Conservation (phyloP, 2,888 invertebrate species). For the Latrodectus hesperus region DNA sequence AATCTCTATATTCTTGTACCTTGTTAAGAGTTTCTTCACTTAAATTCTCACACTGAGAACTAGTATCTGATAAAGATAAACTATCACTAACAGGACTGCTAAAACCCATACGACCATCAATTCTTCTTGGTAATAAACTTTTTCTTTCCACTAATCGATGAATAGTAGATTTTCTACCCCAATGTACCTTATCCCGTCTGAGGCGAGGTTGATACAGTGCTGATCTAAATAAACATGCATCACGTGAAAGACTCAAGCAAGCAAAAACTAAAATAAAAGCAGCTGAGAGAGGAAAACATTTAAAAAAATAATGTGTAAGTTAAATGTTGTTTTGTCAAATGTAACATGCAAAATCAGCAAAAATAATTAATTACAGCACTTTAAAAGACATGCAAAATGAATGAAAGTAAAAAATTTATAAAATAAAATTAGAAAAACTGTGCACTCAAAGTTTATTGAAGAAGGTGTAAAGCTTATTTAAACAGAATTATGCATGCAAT, state of each 20-base stretch:
- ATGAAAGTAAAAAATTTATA: too few relatives aligned
- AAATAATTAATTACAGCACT: too few relatives aligned
- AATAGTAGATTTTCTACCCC: neutral
- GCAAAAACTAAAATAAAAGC: neutral
- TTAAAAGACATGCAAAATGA: too few relatives aligned
- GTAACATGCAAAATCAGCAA: too few relatives aligned
- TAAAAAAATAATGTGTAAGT: neutral
- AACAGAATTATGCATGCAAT: too few relatives aligned
- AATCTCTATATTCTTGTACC: slow-evolving; percentile 47
- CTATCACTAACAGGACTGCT: slow-evolving; percentile 45
- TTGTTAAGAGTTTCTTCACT: slow-evolving; percentile 26
- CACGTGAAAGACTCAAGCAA: neutral
- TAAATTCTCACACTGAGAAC: slow-evolving; percentile 26
- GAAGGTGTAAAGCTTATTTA: too few relatives aligned
- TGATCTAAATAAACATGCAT: slow-evolving; percentile 45
- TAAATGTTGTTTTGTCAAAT: neutral
- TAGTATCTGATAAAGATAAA: slow-evolving; percentile 40
- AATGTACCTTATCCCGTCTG: neutral
- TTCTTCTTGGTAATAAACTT: slow-evolving; percentile 32
- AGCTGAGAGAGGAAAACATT: neutral
- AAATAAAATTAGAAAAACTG: too few relatives aligned
- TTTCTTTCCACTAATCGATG: slow-evolving; percentile 11
- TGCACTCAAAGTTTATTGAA: too few relatives aligned
- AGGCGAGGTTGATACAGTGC: slow-evolving; percentile 15
- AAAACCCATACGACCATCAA: slow-evolving; percentile 6